A percentile compares a stretch with the other conserved stretches of the same genome.
phyloP scores from a whole-genome alignment of 2,797 vertebrate species.

The Yasuhikotakia modesta region DNA sequence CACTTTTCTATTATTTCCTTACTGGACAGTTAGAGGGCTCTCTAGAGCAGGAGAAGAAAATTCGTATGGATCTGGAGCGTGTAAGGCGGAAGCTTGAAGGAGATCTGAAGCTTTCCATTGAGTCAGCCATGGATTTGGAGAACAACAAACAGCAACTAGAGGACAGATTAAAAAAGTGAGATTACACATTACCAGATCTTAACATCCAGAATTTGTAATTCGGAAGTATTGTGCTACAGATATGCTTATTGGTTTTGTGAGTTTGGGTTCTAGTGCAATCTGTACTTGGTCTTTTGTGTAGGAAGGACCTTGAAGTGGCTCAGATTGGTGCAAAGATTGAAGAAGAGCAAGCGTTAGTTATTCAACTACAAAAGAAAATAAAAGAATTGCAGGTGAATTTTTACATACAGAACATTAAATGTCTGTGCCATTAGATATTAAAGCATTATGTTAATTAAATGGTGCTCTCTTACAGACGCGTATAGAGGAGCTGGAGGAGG shows the following conservation, averaged over 20 bases:
- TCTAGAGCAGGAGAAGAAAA: conserved; percentile 89
- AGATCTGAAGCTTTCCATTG: conserved; percentile 87
- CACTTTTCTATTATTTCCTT: not conserved
- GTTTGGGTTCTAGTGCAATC: not conserved
- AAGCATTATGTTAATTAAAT: not conserved
- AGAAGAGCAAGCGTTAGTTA: conserved; percentile 82
- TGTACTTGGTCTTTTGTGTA: conserved; percentile 51
- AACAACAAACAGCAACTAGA: conserved; percentile 88
- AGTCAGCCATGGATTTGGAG: conserved; percentile 84
- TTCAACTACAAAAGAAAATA: conserved; percentile 88
- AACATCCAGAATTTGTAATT: not conserved
- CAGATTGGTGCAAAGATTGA: conserved; percentile 86
- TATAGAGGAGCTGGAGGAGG: conserved; percentile 90
- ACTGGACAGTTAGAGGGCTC: conserved; percentile 82
- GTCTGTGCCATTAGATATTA: not conserved
- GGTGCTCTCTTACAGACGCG: conserved; percentile 76
- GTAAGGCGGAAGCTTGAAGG: conserved; percentile 89
- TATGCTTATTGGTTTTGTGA: not conserved
- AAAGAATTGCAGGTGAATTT: conserved; percentile 87
- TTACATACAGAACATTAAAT: not conserved
- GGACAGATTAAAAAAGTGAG: conserved; percentile 90
- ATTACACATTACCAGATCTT: not conserved
- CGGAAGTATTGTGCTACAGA: not conserved
- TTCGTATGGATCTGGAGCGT: conserved; percentile 85
- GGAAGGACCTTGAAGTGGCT: conserved; percentile 87